Conservation (phyloP, 37 sponge, comb jelly and placozoan genomes). For the Tethya wilhelma region DNA sequence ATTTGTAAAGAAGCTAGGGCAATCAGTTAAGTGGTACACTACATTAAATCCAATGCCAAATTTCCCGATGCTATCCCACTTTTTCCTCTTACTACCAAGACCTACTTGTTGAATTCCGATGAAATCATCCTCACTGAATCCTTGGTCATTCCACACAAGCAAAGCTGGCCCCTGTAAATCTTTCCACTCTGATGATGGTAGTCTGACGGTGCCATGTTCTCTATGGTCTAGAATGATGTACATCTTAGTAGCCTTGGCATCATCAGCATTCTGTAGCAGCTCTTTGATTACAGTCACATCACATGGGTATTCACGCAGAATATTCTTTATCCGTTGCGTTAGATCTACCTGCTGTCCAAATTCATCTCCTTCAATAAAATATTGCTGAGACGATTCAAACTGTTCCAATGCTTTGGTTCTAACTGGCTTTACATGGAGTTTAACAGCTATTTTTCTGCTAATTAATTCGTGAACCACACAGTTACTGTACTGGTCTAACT, state of each 20-base stretch:
- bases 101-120: conserved; percentile 80
- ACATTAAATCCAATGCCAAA: conserved; percentile 92
- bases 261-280: conserved; percentile 93
- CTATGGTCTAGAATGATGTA: conserved; percentile 79
- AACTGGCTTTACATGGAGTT: conserved; percentile 32
- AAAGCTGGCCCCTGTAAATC: conserved; percentile 80
- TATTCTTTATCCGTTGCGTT: conserved; percentile 71
- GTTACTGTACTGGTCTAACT: neutral
- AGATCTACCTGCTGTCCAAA: conserved; percentile 87
- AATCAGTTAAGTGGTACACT: conserved; percentile 89
- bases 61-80: conserved; percentile 71
- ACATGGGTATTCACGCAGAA: conserved; percentile 70
- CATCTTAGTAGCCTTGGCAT: conserved; percentile 82
- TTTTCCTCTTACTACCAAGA: conserved; percentile 69
- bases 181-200: conserved; percentile 60
- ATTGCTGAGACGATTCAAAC: neutral
- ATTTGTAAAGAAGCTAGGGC: conserved; percentile 78
- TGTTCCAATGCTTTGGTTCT: conserved; percentile 41
- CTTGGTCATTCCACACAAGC: conserved; percentile 72
- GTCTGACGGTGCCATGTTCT: conserved; percentile 34
- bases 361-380: conserved; percentile 1
- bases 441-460: conserved; percentile 21
- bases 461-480: conserved; percentile 26
- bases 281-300: conserved; percentile 84
- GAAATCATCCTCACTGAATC: conserved; percentile 68